These are phyloP conservation scores for Leptatherina wallacei DNA, from an alignment of 2,797 vertebrate species.

Conservation along the genomic window DNA sequence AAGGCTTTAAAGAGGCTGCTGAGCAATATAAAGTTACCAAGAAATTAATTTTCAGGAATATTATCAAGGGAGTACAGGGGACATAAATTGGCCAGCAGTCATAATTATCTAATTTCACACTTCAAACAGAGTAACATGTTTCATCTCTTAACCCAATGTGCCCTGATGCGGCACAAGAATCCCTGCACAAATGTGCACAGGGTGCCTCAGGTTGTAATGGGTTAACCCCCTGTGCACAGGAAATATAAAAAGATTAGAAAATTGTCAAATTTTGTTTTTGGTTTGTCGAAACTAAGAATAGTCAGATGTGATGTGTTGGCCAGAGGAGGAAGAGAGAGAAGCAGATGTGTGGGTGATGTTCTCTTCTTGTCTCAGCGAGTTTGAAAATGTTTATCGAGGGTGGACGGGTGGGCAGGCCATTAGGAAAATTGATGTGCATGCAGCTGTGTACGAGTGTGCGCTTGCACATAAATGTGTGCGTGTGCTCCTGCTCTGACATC, in stretches of 20 bases:
- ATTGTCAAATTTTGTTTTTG: not conserved
- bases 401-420: slow-evolving; percentile 62
- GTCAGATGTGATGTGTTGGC: slow-evolving; percentile 9
- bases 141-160: slow-evolving; percentile 13
- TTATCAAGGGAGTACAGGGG: slow-evolving; percentile 9
- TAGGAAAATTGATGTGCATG: slow-evolving; percentile 64
- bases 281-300: not conserved
- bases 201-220: not conserved
- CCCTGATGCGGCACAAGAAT: slow-evolving; percentile 3
- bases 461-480: slow-evolving; percentile 25
- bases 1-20: slow-evolving; percentile 13
- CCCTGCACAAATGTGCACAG: not conserved
- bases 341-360: slow-evolving; percentile 57
- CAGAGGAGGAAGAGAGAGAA: slow-evolving; percentile 19
- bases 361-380: slow-evolving; percentile 53
- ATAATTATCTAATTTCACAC: slow-evolving; percentile 33
- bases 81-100: slow-evolving; percentile 20
- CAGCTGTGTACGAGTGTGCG: slow-evolving; percentile 32
- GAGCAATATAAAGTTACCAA: slow-evolving; percentile 19
- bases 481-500: slow-evolving; percentile 66
- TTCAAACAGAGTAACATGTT: slow-evolving; percentile 25
- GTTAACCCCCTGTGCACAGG: not conserved
- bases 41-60: slow-evolving; percentile 38
- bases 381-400: slow-evolving; percentile 61
- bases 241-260: not conserved